These are phyloP conservation scores for Drosophila biarmipes DNA, from an alignment of 1,140 invertebrate genomes.

Conservation along the genomic window DNA sequence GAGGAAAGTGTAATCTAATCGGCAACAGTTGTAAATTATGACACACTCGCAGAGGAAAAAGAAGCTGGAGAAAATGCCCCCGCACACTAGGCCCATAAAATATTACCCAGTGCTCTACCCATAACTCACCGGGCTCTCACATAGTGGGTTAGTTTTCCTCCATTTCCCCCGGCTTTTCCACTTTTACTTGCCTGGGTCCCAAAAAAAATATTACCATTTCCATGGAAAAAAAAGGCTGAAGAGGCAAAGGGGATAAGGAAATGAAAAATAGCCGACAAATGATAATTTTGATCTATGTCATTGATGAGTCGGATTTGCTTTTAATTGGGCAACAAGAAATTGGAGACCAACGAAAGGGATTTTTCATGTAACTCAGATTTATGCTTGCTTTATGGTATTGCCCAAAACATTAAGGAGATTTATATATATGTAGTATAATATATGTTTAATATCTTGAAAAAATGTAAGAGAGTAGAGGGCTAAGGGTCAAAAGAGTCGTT, in stretches of 20 bases:
- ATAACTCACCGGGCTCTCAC: slow-evolving; percentile 54
- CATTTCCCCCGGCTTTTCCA: background rate
- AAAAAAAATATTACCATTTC: background rate
- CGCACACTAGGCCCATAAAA: slow-evolving; percentile 46
- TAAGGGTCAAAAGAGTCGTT: too few relatives aligned
- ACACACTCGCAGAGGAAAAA: background rate
- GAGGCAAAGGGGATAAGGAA: background rate
- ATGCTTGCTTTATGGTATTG: background rate
- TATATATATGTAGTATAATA: background rate
- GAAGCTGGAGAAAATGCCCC: background rate
- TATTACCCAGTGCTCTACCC: slow-evolving; percentile 34
- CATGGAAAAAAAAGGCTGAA: background rate
- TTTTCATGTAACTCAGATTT: background rate
- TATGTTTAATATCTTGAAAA: too few relatives aligned
- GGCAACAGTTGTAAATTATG: slow-evolving; percentile 62
- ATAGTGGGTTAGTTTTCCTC: slow-evolving; percentile 44
- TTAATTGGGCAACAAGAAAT: slow-evolving; percentile 18
- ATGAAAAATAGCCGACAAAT: slow-evolving; percentile 44
- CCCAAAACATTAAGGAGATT: background rate
- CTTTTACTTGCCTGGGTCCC: background rate
- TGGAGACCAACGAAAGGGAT: background rate
- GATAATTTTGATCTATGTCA: slow-evolving; percentile 26
- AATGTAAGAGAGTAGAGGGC: too few relatives aligned
- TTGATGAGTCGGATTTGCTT: slow-evolving; percentile 11
- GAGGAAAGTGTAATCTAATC: slow-evolving; percentile 49